These are phyloP conservation scores for Phoebastria nigripes DNA, from an alignment of 2,797 vertebrate genomes.

Conservation along the genomic window DNA sequence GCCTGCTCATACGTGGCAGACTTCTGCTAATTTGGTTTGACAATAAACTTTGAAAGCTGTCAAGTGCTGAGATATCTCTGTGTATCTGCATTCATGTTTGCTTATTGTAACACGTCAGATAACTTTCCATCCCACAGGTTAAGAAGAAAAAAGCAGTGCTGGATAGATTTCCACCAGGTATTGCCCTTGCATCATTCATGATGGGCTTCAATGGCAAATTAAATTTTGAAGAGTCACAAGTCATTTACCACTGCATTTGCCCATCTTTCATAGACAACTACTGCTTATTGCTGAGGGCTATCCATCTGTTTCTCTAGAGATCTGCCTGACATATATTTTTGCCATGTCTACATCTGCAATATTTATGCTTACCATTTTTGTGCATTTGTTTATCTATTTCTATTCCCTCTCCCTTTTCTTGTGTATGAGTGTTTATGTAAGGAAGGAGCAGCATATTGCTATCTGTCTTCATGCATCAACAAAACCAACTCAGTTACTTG, in stretches of 20 bases:
- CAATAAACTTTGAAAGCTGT: conserved; percentile 56
- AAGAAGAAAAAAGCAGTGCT: conserved; percentile 4
- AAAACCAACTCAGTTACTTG: not conserved
- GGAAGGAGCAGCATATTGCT: not conserved
- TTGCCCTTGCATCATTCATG: conserved; percentile 30
- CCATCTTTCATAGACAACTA: conserved; percentile 7
- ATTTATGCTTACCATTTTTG: conserved; percentile 31
- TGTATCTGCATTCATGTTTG: not conserved
- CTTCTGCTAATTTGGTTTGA: conserved; percentile 61
- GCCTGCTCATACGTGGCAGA: not conserved
- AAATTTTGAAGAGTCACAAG: conserved; percentile 52
- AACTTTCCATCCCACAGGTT: conserved; percentile 33
- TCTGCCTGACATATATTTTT: not conserved
- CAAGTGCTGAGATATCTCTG: conserved; percentile 24
- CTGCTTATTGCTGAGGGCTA: conserved; percentile 7
- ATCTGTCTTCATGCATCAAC: not conserved
- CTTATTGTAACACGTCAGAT: conserved; percentile 40
- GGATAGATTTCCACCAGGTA: not conserved
- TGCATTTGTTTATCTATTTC: not conserved
- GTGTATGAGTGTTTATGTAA: not conserved
- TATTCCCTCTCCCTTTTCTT: not conserved
- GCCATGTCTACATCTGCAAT: not conserved
- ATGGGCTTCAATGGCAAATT: conserved; percentile 49
- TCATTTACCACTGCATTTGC: conserved; percentile 24
- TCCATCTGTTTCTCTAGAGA: conserved; percentile 43